A percentile compares a stretch with the other conserved stretches of the same genome.
phyloP scores from a whole-genome alignment of 2,113 vertebrate genomes.

The Mobula hypostoma region DNA sequence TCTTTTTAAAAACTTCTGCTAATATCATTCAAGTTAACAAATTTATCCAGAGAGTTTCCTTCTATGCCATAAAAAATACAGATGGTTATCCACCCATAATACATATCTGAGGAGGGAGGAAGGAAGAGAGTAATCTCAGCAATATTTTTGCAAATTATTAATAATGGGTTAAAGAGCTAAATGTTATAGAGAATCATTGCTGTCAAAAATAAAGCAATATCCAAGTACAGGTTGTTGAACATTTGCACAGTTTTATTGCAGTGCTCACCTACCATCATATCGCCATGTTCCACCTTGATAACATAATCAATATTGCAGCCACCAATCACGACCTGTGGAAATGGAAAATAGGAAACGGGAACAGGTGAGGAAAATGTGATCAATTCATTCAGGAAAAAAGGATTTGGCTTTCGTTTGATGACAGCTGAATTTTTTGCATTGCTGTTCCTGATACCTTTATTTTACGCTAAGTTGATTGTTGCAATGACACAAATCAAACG shows the following conservation, averaged over 20 bases:
- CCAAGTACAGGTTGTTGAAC: background rate
- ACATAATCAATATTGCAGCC: constrained; percentile 81
- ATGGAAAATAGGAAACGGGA: background rate
- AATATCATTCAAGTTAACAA: too few species aligned
- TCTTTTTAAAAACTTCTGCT: background rate
- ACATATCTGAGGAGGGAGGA: background rate
- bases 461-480: background rate
- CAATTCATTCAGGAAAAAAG: background rate
- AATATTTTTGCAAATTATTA: background rate
- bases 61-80: too few species aligned
- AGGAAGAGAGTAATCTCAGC: background rate
- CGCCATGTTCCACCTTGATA: constrained; percentile 65
- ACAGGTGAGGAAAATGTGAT: background rate
- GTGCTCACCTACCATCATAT: constrained; percentile 54
- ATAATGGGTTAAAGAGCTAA: background rate
- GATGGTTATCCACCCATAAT: too few species aligned
- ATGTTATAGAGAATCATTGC: background rate
- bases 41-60: too few species aligned
- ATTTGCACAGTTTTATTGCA: background rate
- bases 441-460: background rate
- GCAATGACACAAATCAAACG: background rate
- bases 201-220: background rate
- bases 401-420: background rate
- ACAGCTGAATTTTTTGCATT: background rate
- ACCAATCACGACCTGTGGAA: constrained; percentile 73